Evolutionary conservation across 1,140 invertebrate species (phyloP).

Genomic region (Maconellicoccus hirsutus): DNA sequence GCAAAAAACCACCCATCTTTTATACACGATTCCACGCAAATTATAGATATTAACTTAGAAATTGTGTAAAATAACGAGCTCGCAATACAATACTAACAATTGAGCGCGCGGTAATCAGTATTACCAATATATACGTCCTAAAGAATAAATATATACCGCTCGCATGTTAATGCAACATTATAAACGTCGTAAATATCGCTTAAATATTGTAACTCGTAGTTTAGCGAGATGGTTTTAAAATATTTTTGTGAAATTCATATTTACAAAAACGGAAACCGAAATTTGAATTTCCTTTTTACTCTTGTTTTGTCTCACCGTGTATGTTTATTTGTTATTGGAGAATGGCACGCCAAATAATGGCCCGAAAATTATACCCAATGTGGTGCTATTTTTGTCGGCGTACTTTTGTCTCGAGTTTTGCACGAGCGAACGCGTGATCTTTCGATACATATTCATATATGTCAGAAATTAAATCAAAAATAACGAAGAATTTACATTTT

Average conservation of each 20-base stretch:
- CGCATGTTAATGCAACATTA: constrained; percentile 4
- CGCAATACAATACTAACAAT: not conserved
- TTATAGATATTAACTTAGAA: constrained; percentile 5
- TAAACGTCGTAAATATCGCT: not conserved
- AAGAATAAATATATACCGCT: not conserved
- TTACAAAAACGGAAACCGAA: constrained; percentile 8
- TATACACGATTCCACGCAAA: not conserved
- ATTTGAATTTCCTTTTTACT: constrained; percentile 1
- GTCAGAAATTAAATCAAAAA: too few relatives aligned
- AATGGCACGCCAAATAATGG: not conserved
- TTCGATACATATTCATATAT: too few relatives aligned
- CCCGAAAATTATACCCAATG: not conserved
- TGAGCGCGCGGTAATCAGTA: not conserved
- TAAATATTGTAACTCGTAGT: constrained; percentile 3
- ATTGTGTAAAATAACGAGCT: constrained; percentile 9
- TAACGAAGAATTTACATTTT: too few relatives aligned
- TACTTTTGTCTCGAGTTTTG: too few relatives aligned
- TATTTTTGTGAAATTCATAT: constrained; percentile 10
- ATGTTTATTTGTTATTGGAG: not conserved
- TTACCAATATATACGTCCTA: not conserved
- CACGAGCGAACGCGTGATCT: too few relatives aligned
- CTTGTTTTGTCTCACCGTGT: not conserved
- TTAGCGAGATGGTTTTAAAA: constrained; percentile 2
- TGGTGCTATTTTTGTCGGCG: too few relatives aligned
- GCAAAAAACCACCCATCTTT: too few relatives aligned